Evolutionary conservation across 2,113 vertebrate species (phyloP).

Genomic region (Rousettus leschenaultii): DNA sequence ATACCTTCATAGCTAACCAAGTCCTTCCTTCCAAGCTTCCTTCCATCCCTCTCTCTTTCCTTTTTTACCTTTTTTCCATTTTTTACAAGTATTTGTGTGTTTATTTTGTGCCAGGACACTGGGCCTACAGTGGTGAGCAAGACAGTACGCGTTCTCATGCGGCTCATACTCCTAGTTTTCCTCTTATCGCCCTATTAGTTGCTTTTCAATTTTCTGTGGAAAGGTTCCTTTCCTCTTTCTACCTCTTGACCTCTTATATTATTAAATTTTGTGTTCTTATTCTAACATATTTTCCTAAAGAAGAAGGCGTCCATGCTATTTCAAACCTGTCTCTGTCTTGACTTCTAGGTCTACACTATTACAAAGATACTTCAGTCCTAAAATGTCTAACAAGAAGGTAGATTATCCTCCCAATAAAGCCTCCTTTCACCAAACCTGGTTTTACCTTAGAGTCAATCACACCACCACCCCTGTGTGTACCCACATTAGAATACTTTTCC

Average conservation of each 20-base stretch:
- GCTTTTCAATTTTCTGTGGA: background rate
- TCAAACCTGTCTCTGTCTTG: background rate
- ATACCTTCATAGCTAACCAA: background rate
- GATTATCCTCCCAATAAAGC: background rate
- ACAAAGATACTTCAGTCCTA: background rate
- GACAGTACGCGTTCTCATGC: background rate
- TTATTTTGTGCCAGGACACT: background rate
- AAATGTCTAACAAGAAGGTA: fast-evolving
- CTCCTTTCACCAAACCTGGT: background rate
- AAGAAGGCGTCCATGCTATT: background rate
- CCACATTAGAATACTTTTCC: background rate
- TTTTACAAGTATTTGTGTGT: background rate
- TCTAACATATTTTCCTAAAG: background rate
- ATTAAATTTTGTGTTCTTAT: background rate
- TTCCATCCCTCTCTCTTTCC: background rate
- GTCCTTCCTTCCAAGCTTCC: background rate
- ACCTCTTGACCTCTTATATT: background rate
- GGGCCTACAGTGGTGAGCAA: background rate
- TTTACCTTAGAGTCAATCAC: background rate
- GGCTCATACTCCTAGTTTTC: background rate
- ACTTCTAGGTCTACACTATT: background rate
- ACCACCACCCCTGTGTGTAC: background rate
- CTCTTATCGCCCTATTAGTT: background rate
- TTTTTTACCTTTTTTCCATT: background rate
- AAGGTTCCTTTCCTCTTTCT: background rate